Base-by-base conservation (phyloP, 2,113 vertebrate genomes). In the Entelurus aequoreus region DNA sequence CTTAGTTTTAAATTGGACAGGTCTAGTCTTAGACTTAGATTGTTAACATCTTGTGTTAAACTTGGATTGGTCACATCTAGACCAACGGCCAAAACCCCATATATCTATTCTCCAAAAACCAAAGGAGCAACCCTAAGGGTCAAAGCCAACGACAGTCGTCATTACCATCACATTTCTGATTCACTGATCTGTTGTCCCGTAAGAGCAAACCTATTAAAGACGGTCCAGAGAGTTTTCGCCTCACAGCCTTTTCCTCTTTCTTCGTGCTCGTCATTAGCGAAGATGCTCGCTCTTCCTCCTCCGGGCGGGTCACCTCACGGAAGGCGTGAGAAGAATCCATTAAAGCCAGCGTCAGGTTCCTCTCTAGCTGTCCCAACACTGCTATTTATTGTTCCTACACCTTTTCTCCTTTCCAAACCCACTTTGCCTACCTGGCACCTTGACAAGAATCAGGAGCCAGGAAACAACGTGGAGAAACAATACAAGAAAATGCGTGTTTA, bases 301-400 rank as follows among this genome's bases (percentile, higher is more conserved):
- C 74, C 63, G n/a, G 75, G 63, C 49, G 40, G 72, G 69, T 75
- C 84, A 87, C 71, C 80, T 76, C 64, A 46, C 75, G 71, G 58
- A 77, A 72, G 74, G 78, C 78, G 84, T 82, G 78, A 77, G 67
- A 60, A 82, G 79, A 88, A 84, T 86, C 80, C 83, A 82, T 86
- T 83, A 85, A 47, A 76, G 68, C 65, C 44, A 61, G 77, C 77
- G 78, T 81, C 75, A 54, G 72, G 74, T 85, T 68, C 59, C 59
- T 28, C 28, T 28, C 28, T 28, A 4, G 28, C 28, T 28, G 28
- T 28, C 28, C 28, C 28, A 28, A 3, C 52, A 54, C 52, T 54
- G 28, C 5, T 4, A 16, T 19, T 35, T 51, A 21, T 9, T 36
- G 52, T 35, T n/a, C 58, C 21, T 6, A 3, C 44, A 5, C 11